Conservation (phyloP, 1,140 invertebrate species). For the Paraescarpia echinospica region DNA sequence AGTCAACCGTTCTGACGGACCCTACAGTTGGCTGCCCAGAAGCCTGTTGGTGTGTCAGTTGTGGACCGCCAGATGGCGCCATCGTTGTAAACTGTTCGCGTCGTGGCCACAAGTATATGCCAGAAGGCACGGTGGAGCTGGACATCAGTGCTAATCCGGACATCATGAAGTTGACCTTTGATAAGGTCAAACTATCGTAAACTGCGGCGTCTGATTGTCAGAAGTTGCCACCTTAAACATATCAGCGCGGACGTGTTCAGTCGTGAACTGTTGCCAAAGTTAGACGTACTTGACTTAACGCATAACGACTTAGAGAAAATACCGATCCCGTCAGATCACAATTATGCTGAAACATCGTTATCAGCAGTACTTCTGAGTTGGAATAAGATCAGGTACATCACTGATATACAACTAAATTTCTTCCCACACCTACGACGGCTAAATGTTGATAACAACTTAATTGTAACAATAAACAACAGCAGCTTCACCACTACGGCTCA, state of each 20-base stretch:
- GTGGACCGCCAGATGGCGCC: background rate
- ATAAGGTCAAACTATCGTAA: background rate
- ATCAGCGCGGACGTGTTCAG: background rate
- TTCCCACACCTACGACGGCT: background rate
- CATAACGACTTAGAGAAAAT: background rate
- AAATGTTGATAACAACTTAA: slow-evolving; percentile 29
- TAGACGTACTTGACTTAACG: slow-evolving; percentile 2
- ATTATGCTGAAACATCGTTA: background rate
- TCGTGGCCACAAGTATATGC: background rate
- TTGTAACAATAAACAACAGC: slow-evolving; percentile 11
- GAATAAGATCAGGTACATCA: slow-evolving; percentile 12
- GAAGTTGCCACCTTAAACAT: background rate
- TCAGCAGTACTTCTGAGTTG: background rate
- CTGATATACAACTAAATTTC: background rate
- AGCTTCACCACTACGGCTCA: background rate
- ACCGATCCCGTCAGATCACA: background rate
- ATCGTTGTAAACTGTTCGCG: background rate
- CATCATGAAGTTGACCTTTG: background rate
- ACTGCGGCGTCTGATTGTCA: background rate
- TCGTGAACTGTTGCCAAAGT: background rate
- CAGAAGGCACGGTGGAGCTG: background rate
- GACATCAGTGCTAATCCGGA: background rate
- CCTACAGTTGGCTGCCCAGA: background rate
- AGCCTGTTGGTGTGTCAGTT: background rate
- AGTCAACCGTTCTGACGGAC: background rate